Evolutionary conservation across 2,888 invertebrate genomes (phyloP).

Genomic region (Himalopsyche anomala): DNA sequence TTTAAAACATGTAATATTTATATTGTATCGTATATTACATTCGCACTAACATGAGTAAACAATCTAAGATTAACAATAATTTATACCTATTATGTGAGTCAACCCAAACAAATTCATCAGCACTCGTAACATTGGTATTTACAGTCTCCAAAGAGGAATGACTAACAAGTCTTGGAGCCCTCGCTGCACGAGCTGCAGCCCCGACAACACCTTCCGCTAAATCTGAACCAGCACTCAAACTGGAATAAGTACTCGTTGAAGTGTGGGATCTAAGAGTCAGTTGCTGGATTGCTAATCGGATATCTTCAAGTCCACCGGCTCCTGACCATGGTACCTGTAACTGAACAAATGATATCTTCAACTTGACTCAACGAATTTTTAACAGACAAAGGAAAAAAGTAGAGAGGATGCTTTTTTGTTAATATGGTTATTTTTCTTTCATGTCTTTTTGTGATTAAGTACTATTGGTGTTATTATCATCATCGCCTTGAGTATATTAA

Average conservation of each 20-base stretch:
- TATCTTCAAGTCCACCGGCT: conserved; percentile 91
- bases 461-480: no score
- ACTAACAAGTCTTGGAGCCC: conserved; percentile 77
- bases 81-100: conserved; percentile 88
- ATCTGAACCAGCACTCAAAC: conserved; percentile 87
- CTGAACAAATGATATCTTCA: conserved; percentile 67
- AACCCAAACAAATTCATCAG: conserved; percentile 96
- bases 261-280: conserved; percentile 90
- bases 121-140: conserved; percentile 93
- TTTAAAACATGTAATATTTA: background rate
- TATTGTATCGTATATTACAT: background rate
- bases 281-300: conserved; percentile 91
- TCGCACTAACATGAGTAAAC: background rate
- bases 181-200: conserved; percentile 53
- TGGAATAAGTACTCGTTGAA: conserved; percentile 91
- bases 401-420: no score
- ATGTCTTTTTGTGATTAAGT: no score
- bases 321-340: conserved; percentile 85
- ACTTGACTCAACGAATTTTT: background rate
- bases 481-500: no score
- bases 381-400: no score
- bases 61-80: background rate
- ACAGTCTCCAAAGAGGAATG: conserved; percentile 93
- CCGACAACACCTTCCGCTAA: conserved; percentile 72
- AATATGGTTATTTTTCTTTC: no score